phyloP scores from a whole-genome alignment of 2,113 vertebrate species.

The Dasyurus viverrinus region DNA sequence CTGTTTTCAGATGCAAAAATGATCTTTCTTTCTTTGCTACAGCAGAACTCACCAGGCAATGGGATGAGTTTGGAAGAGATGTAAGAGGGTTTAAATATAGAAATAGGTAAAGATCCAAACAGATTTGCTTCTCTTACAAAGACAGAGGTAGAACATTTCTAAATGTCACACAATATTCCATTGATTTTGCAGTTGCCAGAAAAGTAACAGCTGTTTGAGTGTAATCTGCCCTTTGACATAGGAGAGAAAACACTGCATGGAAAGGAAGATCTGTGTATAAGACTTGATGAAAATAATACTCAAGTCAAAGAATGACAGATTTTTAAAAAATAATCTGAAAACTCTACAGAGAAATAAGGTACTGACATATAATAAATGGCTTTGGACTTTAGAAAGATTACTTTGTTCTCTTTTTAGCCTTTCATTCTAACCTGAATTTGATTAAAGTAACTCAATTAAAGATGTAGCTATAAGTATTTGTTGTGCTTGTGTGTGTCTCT shows the following conservation, averaged over 20 bases:
- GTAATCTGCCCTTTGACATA: constrained; percentile 48
- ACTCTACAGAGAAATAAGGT: not conserved
- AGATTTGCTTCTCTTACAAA: not conserved
- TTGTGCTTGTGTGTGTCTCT: too few relatives aligned
- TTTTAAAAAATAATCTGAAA: not conserved
- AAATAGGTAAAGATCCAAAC: not conserved
- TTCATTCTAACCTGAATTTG: not conserved
- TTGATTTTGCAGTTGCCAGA: not conserved
- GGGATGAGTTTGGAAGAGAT: not conserved
- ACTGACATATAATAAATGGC: not conserved
- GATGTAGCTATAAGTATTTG: not conserved
- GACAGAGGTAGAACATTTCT: not conserved
- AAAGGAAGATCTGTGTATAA: not conserved
- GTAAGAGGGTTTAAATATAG: not conserved
- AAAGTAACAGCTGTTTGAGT: constrained; percentile 59
- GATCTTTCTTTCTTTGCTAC: too few relatives aligned
- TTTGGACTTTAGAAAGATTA: constrained; percentile 16
- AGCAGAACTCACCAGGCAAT: not conserved
- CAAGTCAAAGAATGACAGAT: not conserved
- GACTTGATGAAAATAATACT: not conserved
- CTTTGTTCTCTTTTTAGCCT: not conserved
- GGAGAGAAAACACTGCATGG: not conserved
- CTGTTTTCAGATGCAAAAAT: not conserved
- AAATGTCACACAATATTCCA: not conserved
- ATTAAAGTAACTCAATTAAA: not conserved